Percentiles rank a stretch among this genome's conserved stretches.
Conservation (phyloP, 1,140 invertebrate genomes). For the Nylanderia fulva region DNA sequence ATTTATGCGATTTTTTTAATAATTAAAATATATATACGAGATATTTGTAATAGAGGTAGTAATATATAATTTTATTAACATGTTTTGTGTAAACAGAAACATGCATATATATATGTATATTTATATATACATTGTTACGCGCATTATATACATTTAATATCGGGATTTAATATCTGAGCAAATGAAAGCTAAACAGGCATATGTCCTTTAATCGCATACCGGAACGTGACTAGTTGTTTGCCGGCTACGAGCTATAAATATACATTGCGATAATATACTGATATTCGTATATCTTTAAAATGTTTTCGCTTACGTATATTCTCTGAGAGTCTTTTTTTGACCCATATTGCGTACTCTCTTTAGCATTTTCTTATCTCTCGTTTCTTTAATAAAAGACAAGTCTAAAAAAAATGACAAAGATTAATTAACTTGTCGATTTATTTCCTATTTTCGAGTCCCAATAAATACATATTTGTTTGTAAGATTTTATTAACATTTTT, state of each 20-base stretch:
- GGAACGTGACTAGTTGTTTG: conserved; percentile 70
- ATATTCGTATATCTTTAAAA: conserved; percentile 65
- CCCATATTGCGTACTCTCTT: not conserved
- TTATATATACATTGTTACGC: not conserved
- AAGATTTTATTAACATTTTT: no score
- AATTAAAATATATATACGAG: no score
- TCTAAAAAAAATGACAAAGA: not conserved
- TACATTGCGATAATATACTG: conserved; percentile 67
- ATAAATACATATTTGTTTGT: not conserved
- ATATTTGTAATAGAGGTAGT: no score
- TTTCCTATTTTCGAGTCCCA: not conserved
- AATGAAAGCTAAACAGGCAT: not conserved
- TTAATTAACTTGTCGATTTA: conserved; percentile 3
- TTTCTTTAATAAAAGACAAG: not conserved
- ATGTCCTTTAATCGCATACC: conserved; percentile 45
- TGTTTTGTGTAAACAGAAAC: not conserved
- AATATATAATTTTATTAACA: no score
- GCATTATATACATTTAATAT: not conserved
- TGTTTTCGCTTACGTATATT: conserved; percentile 32
- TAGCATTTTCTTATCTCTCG: not conserved
- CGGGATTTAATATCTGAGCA: not conserved
- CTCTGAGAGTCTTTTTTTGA: conserved; percentile 6
- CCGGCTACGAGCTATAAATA: conserved; percentile 67
- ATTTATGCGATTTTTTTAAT: no score
- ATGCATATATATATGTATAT: not conserved